Percentiles rank a stretch among this genome's conserved stretches.
Conservation (phyloP, 2,888 invertebrate species). For the Schizotus pectinicornis region DNA sequence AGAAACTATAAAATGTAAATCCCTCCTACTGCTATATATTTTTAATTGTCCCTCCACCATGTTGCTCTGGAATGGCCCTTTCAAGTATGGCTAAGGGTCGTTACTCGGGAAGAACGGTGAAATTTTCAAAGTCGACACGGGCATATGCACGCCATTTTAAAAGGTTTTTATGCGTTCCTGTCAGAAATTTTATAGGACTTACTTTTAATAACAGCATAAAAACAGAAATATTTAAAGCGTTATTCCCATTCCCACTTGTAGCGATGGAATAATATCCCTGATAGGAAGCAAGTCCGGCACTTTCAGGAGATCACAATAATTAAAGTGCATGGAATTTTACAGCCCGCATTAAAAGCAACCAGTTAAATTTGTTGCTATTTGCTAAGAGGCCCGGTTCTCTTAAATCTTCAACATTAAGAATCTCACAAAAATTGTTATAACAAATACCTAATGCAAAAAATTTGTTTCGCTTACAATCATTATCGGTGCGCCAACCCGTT, state of each 20-base stretch:
- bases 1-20: constrained; percentile 55
- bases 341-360: no score
- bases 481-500: no score
- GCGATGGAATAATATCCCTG: constrained; percentile 5
- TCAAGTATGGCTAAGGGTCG: constrained; percentile 44
- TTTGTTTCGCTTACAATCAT: no score
- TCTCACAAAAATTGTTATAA: no score
- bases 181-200: constrained; percentile 41
- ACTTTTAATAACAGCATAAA: constrained; percentile 42
- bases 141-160: constrained; percentile 40
- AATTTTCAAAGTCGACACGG: constrained; percentile 41
- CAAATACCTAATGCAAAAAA: no score
- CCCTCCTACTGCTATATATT: constrained; percentile 55
- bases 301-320: no score
- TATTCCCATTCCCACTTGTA: constrained; percentile 23
- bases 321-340: no score
- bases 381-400: no score
- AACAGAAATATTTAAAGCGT: constrained; percentile 36
- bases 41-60: constrained; percentile 55
- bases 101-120: constrained; percentile 38
- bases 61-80: constrained; percentile 47
- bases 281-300: constrained; percentile 1
- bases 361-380: no score
- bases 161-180: constrained; percentile 41
- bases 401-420: no score